These are phyloP conservation scores for Sylvia borin DNA, from an alignment of 2,797 vertebrate species.

Conservation along the genomic window DNA sequence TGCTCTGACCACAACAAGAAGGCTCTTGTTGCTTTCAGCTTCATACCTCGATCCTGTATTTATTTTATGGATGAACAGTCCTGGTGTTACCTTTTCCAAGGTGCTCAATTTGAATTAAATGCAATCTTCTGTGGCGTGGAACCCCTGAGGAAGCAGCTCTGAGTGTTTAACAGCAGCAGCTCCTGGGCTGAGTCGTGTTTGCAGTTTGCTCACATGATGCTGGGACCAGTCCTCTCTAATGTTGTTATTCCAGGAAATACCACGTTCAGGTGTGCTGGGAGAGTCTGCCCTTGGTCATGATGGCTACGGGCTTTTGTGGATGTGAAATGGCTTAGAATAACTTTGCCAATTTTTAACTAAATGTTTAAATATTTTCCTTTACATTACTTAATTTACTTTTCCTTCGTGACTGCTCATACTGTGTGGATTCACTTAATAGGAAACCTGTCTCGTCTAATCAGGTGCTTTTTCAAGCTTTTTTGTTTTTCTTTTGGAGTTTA, in stretches of 20 bases:
- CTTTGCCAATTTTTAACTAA: slow-evolving; percentile 1
- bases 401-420: not conserved
- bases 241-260: not conserved
- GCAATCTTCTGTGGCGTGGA: accelerated
- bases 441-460: not conserved
- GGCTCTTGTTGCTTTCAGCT: not conserved
- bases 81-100: not conserved
- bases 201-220: not conserved
- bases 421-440: not conserved
- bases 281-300: not conserved
- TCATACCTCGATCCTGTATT: not conserved
- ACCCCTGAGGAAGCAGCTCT: not conserved
- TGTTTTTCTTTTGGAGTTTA: not conserved
- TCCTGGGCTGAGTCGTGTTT: accelerated
- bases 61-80: not conserved
- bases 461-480: not conserved
- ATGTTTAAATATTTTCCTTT: not conserved
- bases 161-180: not conserved
- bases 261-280: not conserved
- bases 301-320: not conserved
- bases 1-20: not conserved
- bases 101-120: not conserved
- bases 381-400: not conserved
- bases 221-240: not conserved
- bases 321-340: not conserved